These are phyloP conservation scores for Pungitius pungitius DNA, from an alignment of 2,113 vertebrate genomes.

Conservation along the genomic window DNA sequence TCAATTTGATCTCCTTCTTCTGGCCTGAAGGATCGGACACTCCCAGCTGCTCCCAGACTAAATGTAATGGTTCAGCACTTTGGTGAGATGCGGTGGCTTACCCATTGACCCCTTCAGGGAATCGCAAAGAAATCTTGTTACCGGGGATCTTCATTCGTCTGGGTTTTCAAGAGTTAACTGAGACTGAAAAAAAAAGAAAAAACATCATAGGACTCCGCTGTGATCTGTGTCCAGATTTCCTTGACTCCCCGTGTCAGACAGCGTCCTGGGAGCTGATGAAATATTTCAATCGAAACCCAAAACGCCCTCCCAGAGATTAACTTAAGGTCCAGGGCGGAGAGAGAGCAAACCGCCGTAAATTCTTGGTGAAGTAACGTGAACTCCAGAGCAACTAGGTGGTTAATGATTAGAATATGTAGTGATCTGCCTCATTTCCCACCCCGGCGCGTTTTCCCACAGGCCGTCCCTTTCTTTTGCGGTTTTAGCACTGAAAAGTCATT, in stretches of 20 bases:
- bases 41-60: slow-evolving; percentile 60
- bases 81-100: slow-evolving; percentile 30
- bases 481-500: slow-evolving; percentile 12
- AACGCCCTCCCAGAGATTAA: slow-evolving; percentile 45
- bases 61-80: slow-evolving; percentile 55
- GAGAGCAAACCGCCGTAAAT: slow-evolving; percentile 66
- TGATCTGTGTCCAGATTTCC: slow-evolving; percentile 59
- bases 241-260: slow-evolving; percentile 52
- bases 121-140: slow-evolving; percentile 42
- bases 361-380: slow-evolving; percentile 47
- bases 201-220: slow-evolving; percentile 57
- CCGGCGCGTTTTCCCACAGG: slow-evolving; percentile 52
- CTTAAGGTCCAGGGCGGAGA: slow-evolving; percentile 45
- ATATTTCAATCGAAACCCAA: slow-evolving; percentile 68
- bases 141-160: slow-evolving; percentile 53
- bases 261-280: slow-evolving; percentile 68
- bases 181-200: slow-evolving; percentile 33
- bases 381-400: slow-evolving; percentile 46
- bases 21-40: slow-evolving; percentile 41
- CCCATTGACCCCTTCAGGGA: slow-evolving; percentile 25
- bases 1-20: slow-evolving; percentile 55
- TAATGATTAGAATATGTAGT: slow-evolving; percentile 64
- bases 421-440: slow-evolving; percentile 54
- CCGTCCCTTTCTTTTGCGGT: slow-evolving; percentile 1
- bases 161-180: slow-evolving; percentile 47